Evolutionary conservation across 2,113 vertebrate genomes (phyloP), one percentile per base, ranked within the genome.

Genomic region (Eulemur macaco): DNA sequence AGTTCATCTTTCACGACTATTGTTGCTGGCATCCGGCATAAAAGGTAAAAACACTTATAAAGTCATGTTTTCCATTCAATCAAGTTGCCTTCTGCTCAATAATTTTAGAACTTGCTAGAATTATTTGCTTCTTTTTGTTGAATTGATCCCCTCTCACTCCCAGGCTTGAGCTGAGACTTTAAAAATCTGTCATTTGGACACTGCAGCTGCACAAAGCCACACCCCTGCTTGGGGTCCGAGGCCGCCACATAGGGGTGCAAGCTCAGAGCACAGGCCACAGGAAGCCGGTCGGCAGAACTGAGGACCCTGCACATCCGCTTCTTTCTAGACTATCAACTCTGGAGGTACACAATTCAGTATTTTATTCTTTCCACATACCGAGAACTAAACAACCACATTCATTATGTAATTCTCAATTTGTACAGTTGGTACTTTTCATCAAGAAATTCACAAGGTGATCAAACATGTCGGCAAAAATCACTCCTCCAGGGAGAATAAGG

Each of bases 251-350:
- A 1, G 10, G 29, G 42, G 23, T 4, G 2, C 7, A 29, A 20
- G 11, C 3, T 47, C 25, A 9, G 18, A 52, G n/a, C 42, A 15
- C 10, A 14, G 68, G 54, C 54, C 54, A 27, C 58, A 60, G 58
- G 58, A 23, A 60, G 37, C 37, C 68, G 1, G 1, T 8, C 5
- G 4, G 71, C 0, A 5, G 11, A 0, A 3, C 42, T 18, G 25
- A 29, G n/a, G 6, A 9, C 9, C 23, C 54, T 0, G 0, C 21
- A 3, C 1, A 0, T 29, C 12, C 1, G 0, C 3, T 29, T 78
- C 34, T 23, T 5, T 15, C 34, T 27, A 23, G 37, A 52, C 34
- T 9, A 34, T 5, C 7, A 21, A 14, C 69, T 34, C 31, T 23
- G 27, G 13, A 27, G n/a, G 11, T 47, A 29, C 3, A 7, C 2